Conservation (phyloP, 2,888 invertebrate species). For the Teleogryllus oceanicus region DNA sequence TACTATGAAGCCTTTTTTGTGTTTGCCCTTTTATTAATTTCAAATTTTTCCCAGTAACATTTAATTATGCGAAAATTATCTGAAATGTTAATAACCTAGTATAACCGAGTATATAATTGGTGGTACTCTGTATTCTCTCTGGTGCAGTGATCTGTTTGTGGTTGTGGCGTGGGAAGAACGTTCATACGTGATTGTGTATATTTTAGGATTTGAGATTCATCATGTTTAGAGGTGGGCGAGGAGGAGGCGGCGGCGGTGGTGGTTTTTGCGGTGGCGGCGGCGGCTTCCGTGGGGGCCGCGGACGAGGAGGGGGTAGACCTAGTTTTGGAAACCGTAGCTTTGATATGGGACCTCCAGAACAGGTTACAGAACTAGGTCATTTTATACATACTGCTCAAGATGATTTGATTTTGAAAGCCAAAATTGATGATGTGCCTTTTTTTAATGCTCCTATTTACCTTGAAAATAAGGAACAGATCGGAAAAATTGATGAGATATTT, state of each 20-base stretch:
- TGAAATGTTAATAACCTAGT: too few species aligned
- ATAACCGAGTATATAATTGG: too few species aligned
- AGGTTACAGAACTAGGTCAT: slow-evolving; percentile 77
- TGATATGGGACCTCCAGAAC: slow-evolving; percentile 32
- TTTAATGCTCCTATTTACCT: slow-evolving; percentile 97
- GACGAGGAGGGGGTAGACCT: slow-evolving; percentile 22
- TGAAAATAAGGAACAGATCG: slow-evolving; percentile 94
- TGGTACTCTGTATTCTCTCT: too few species aligned
- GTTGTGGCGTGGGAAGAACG: too few species aligned
- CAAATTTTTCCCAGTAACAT: too few species aligned
- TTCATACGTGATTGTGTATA: too few species aligned
- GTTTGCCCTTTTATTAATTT: too few species aligned
- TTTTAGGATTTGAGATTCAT: not conserved
- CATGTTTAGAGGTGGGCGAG: slow-evolving; percentile 30
- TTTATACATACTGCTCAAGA: slow-evolving; percentile 89
- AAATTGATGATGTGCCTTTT: slow-evolving; percentile 92
- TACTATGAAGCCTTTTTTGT: too few species aligned
- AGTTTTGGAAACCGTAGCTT: slow-evolving; percentile 24
- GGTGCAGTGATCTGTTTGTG: too few species aligned
- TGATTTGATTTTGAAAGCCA: slow-evolving; percentile 88
- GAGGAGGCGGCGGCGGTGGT: slow-evolving; percentile 25
- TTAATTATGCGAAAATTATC: too few species aligned
- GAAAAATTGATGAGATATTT: slow-evolving; percentile 98
- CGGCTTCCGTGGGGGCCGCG: slow-evolving; percentile 21
- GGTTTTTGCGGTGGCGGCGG: slow-evolving; percentile 30